A percentile compares a stretch with the other conserved stretches of the same genome.
Evolutionary conservation across 2,797 vertebrate genomes (phyloP).

Genomic region (Acanthurus leucopareius): DNA sequence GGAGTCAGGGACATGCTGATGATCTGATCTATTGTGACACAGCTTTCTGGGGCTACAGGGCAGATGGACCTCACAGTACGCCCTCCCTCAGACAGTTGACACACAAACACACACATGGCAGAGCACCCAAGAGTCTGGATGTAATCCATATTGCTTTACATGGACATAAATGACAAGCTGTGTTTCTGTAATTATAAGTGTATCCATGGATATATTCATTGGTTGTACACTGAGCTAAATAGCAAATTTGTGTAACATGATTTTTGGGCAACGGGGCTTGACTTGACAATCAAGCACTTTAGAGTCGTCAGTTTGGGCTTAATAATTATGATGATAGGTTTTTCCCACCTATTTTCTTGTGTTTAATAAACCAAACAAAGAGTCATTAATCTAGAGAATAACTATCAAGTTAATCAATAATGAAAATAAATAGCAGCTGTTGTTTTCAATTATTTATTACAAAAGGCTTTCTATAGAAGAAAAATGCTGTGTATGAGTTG

Average conservation of each 20-base stretch:
- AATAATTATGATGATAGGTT: background rate
- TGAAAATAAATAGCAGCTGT: background rate
- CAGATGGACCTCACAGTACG: constrained; percentile 80
- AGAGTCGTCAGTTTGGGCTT: background rate
- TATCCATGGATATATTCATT: background rate
- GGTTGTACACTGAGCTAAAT: background rate
- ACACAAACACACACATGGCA: constrained; percentile 37
- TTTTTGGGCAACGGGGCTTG: no score
- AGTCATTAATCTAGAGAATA: background rate
- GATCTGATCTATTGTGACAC: constrained; percentile 71
- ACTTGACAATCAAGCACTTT: background rate
- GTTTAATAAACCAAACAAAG: background rate
- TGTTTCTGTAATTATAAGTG: background rate
- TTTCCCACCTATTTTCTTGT: background rate
- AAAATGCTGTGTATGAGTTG: background rate
- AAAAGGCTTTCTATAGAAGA: background rate
- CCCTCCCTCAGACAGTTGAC: constrained; percentile 25
- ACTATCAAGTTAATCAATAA: background rate
- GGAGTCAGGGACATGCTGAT: constrained; percentile 45
- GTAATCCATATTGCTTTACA: constrained; percentile 32
- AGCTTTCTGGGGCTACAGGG: constrained; percentile 62
- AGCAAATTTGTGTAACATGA: background rate
- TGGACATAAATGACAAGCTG: constrained; percentile 5
- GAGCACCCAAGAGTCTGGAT: constrained; percentile 38
- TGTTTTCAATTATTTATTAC: background rate